phyloP scores from a whole-genome alignment of 2,797 vertebrate genomes.

The Myotis myotis region DNA sequence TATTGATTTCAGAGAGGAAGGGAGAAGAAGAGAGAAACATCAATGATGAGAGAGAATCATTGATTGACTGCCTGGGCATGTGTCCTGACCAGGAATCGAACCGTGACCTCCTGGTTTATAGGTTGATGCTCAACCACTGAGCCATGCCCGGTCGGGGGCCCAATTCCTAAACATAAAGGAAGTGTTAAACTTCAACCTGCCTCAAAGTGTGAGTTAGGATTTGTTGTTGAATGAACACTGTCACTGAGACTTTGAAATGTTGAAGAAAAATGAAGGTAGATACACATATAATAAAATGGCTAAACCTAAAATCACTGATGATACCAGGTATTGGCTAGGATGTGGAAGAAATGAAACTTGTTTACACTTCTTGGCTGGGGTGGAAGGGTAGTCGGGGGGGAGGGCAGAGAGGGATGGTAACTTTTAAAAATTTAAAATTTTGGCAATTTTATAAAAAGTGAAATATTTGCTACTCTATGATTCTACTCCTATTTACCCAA shows the following conservation, averaged over 20 bases:
- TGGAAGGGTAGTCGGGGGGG: not conserved
- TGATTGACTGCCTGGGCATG: no score
- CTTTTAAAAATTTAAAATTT: not conserved
- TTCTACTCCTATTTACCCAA: not conserved
- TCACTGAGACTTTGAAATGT: not conserved
- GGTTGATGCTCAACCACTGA: no score
- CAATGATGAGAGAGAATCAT: no score
- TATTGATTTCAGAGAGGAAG: no score
- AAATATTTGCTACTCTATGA: not conserved
- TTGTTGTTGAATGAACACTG: not conserved
- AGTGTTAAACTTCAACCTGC: not conserved
- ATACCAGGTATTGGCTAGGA: not conserved
- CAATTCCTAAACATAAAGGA: not conserved
- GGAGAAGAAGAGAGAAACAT: no score
- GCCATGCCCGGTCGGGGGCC: no score
- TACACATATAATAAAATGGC: not conserved
- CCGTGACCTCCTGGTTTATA: no score
- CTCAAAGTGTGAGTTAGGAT: not conserved
- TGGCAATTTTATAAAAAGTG: not conserved
- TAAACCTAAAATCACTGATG: not conserved
- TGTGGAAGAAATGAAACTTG: not conserved
- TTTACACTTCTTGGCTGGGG: not conserved
- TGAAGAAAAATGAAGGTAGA: not conserved
- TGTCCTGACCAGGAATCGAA: no score
- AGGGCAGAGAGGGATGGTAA: not conserved